phyloP scores from a whole-genome alignment of 2,888 invertebrate species.

The Ramazzottius varieornatus region DNA sequence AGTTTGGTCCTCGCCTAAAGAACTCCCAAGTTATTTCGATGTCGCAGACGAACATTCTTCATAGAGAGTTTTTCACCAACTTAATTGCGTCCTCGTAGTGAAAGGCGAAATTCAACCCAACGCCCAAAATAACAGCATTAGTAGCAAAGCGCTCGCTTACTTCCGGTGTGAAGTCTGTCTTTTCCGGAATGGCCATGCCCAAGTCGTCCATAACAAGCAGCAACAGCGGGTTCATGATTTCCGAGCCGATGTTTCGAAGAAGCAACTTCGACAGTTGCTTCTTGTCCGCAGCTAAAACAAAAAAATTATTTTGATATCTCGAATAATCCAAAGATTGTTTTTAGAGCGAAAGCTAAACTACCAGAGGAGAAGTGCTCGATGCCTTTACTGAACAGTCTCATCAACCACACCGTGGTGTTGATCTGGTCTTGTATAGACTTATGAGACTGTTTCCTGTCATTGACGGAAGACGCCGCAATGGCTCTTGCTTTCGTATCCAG shows the following conservation, averaged over 20 bases:
- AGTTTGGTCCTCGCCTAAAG: constrained; percentile 16
- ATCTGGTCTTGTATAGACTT: neutral
- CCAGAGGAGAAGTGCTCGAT: neutral
- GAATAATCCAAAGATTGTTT: too few species aligned
- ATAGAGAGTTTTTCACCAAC: too few species aligned
- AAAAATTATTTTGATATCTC: neutral
- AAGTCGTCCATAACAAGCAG: constrained; percentile 17
- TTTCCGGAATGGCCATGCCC: constrained; percentile 15
- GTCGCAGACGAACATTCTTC: neutral
- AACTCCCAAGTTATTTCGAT: neutral
- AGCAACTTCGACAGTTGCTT: constrained; percentile 48
- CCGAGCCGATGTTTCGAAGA: constrained; percentile 50
- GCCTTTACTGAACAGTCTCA: neutral
- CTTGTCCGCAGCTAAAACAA: constrained; percentile 30
- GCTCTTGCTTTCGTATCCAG: neutral
- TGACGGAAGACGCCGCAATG: neutral
- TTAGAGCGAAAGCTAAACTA: neutral
- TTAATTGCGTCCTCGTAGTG: too few species aligned
- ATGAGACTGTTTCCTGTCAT: neutral
- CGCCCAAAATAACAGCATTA: too few species aligned
- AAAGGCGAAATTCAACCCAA: too few species aligned
- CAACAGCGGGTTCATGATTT: constrained; percentile 35
- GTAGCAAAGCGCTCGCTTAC: too few species aligned
- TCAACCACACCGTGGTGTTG: neutral
- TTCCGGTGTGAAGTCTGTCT: constrained; percentile 13